Evolutionary conservation across 1,140 invertebrate genomes (phyloP).

Genomic region (Formica selysi): DNA sequence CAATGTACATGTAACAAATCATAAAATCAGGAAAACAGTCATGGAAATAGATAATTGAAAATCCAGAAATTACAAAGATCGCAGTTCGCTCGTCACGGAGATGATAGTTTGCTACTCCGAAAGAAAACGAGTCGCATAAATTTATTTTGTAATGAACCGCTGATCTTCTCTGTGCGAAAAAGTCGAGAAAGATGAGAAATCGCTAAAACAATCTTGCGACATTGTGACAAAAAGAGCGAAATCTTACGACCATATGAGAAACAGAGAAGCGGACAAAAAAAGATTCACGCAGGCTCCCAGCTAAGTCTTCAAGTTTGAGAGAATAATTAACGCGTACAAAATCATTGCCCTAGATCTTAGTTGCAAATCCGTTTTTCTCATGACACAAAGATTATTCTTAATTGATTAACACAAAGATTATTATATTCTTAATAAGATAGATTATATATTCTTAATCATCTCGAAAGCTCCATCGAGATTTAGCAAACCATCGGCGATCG

Average conservation of each 20-base stretch:
- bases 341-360: conserved; percentile 26
- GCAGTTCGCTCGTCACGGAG: neutral
- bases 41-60: neutral
- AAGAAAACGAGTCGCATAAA: neutral
- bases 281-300: neutral
- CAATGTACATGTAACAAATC: neutral
- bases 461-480: neutral
- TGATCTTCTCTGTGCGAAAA: conserved; percentile 6
- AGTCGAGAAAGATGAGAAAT: neutral
- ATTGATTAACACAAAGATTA: too few relatives aligned
- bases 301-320: neutral
- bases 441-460: neutral
- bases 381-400: neutral
- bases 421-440: too few relatives aligned
- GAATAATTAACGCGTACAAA: conserved; percentile 3
- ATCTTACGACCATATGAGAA: conserved; percentile 15
- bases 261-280: conserved; percentile 6
- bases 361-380: neutral
- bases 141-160: conserved; percentile 9
- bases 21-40: neutral
- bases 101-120: neutral
- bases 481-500: conserved; percentile 19
- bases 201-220: neutral
- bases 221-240: conserved; percentile 11
- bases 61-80: neutral